These are phyloP conservation scores for Climacteris rufus DNA, from an alignment of 2,113 vertebrate species.

Conservation along the genomic window DNA sequence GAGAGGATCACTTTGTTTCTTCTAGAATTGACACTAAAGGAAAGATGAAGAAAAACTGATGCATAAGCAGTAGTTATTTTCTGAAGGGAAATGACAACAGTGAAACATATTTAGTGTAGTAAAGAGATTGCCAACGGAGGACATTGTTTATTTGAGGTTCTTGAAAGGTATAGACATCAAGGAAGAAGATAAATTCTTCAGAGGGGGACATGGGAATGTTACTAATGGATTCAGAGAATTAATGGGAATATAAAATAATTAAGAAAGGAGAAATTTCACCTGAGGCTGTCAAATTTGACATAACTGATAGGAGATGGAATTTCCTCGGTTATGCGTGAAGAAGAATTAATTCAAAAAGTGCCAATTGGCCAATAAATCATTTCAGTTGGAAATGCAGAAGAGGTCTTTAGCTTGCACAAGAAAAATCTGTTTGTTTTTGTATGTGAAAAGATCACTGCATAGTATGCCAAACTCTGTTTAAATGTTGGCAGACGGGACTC, in stretches of 20 bases:
- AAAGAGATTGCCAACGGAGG: neutral
- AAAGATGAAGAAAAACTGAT: neutral
- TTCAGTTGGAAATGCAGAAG: conserved; percentile 14
- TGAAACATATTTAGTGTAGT: neutral
- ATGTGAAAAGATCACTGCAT: neutral
- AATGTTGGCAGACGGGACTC: neutral
- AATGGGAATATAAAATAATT: conserved; percentile 57
- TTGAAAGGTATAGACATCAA: neutral
- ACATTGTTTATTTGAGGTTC: conserved; percentile 8
- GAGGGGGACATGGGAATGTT: neutral
- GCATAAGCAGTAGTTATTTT: neutral
- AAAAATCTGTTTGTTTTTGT: conserved; percentile 35
- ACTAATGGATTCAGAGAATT: conserved; percentile 31
- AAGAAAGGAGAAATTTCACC: conserved; percentile 50
- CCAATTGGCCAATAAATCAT: conserved; percentile 45
- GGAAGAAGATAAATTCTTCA: conserved; percentile 4
- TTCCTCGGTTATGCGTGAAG: conserved; percentile 43
- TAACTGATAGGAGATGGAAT: conserved; percentile 32
- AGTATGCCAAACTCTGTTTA: conserved; percentile 6
- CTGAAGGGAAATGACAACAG: neutral
- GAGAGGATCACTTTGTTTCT: neutral
- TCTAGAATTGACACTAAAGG: neutral
- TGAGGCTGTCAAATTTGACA: conserved; percentile 37
- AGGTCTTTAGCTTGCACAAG: neutral
- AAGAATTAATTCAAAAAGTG: conserved; percentile 39